Percentiles rank a stretch among this genome's conserved stretches.
These are phyloP conservation scores for Psammodynastes pulverulentus DNA, from an alignment of 2,113 vertebrate species.

Conservation along the genomic window DNA sequence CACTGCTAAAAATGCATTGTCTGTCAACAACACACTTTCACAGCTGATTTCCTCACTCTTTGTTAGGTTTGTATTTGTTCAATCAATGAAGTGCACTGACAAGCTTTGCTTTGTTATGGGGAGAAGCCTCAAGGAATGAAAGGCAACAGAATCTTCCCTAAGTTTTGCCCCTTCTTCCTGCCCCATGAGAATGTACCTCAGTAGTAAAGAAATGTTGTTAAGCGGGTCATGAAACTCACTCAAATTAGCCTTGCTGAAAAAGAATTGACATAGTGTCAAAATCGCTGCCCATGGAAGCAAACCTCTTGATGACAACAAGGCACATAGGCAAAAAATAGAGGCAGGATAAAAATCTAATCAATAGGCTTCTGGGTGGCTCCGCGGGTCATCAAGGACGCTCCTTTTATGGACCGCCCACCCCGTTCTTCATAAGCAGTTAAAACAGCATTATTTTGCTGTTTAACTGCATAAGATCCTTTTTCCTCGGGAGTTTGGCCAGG, in stretches of 20 bases:
- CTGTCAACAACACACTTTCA: conserved; percentile 54
- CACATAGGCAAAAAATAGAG: background rate
- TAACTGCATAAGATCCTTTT: no score
- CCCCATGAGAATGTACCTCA: background rate
- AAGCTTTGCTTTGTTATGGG: conserved; percentile 33
- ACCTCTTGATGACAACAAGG: background rate
- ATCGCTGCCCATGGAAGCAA: background rate
- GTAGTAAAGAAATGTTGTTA: background rate
- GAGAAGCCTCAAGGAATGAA: conserved; percentile 30
- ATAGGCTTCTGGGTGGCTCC: no score
- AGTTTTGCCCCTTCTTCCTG: background rate
- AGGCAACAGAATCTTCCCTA: background rate
- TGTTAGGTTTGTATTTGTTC: conserved; percentile 52
- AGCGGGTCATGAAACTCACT: background rate
- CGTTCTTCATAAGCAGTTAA: no score
- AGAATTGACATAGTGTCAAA: background rate
- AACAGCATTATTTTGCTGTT: no score
- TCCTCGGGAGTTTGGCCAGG: no score
- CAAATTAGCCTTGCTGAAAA: background rate
- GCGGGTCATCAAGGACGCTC: no score
- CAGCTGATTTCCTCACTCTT: conserved; percentile 48
- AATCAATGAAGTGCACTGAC: conserved; percentile 37
- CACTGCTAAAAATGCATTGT: conserved; percentile 60
- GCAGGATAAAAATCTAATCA: background rate
- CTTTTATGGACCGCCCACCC: no score